These are phyloP conservation scores for Drosophila yooni DNA, from an alignment of 2,888 invertebrate genomes.

Conservation along the genomic window DNA sequence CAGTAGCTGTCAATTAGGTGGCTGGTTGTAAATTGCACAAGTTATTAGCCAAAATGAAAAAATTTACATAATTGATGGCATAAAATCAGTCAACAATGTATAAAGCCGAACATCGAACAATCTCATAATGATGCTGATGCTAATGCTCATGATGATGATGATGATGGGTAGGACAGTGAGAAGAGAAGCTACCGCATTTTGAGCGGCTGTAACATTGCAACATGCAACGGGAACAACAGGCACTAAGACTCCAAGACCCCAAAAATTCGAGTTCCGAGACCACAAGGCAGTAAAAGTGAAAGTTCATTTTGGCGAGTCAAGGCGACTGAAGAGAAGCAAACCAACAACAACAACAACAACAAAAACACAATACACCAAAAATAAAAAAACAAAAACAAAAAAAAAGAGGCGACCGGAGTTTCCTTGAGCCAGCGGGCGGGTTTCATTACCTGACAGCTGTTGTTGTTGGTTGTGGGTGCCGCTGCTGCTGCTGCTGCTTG, in stretches of 20 bases:
- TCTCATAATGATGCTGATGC: slow-evolving; percentile 2
- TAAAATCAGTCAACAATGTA: slow-evolving; percentile 52
- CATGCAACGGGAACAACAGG: slow-evolving; percentile 53
- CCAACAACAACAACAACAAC: slow-evolving; percentile 6
- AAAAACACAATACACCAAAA: slow-evolving; percentile 32
- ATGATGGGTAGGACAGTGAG: slow-evolving; percentile 5
- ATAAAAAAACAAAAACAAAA: background rate
- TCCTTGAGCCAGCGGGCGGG: slow-evolving; percentile 77
- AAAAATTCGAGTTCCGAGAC: slow-evolving; percentile 22
- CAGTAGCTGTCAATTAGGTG: slow-evolving; percentile 73
- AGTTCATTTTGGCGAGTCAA: slow-evolving; percentile 79
- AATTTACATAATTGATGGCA: slow-evolving; percentile 82
- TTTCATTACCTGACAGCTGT: slow-evolving; percentile 71
- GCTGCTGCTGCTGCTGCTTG: slow-evolving; percentile 23
- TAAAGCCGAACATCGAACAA: slow-evolving; percentile 3
- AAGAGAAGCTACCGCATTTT: slow-evolving; percentile 10
- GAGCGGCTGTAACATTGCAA: slow-evolving; percentile 39
- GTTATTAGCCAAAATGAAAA: slow-evolving; percentile 64
- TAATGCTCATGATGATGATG: slow-evolving; percentile 4
- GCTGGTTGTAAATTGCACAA: slow-evolving; percentile 69
- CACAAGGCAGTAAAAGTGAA: slow-evolving; percentile 71
- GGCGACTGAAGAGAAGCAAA: slow-evolving; percentile 48
- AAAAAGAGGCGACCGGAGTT: slow-evolving; percentile 56
- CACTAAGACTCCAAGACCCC: slow-evolving; percentile 2
- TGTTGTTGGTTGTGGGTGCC: slow-evolving; percentile 36